Percentiles rank a stretch among this genome's conserved stretches.
Evolutionary conservation across 1,140 invertebrate species (phyloP).

Genomic region (Drosophila watanabei): DNA sequence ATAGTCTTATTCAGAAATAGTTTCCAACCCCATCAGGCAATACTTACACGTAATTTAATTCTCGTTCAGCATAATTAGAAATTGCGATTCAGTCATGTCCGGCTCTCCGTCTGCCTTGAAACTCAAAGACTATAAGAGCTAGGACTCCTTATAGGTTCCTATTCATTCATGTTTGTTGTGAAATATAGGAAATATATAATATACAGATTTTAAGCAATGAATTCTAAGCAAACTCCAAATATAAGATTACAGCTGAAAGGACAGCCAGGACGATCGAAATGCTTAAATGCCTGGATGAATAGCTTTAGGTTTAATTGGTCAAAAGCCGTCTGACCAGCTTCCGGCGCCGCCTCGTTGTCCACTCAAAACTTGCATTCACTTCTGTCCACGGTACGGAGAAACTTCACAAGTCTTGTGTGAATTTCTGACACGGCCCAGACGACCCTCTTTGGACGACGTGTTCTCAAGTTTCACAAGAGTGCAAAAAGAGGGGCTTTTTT

Average conservation of each 20-base stretch:
- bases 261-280: background rate
- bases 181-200: too few species aligned
- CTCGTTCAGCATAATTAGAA: background rate
- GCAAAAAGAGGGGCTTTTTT: conserved; percentile 12
- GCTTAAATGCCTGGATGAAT: conserved; percentile 26
- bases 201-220: too few species aligned
- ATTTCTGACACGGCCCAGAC: conserved; percentile 67
- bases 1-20: background rate
- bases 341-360: conserved; percentile 58
- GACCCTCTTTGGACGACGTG: conserved; percentile 47
- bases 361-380: conserved; percentile 15
- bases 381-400: conserved; percentile 27
- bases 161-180: background rate
- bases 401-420: conserved; percentile 82
- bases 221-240: too few species aligned
- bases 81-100: background rate
- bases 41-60: background rate
- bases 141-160: background rate
- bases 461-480: conserved; percentile 68
- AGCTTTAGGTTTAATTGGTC: conserved; percentile 55
- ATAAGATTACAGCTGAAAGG: background rate
- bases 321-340: conserved; percentile 56
- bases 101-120: background rate
- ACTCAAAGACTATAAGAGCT: background rate
- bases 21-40: background rate